Base-by-base conservation (phyloP, 2,888 invertebrate species). In the Drosophila neotestacea region DNA sequence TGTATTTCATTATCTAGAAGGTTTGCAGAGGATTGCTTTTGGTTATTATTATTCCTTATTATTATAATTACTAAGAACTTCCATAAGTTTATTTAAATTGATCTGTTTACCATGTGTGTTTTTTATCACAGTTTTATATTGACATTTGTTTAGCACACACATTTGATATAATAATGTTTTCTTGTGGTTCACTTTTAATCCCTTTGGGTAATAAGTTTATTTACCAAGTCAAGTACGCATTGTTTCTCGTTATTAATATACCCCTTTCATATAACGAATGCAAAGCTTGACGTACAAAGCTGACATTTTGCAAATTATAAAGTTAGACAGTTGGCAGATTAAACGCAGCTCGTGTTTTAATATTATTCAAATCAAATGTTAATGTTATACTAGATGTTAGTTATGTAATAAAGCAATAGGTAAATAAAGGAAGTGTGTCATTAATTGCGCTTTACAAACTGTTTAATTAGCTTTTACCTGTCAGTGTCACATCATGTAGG, bases 401-500 rank as follows among this genome's bases (percentile, higher is more conserved):
- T 9, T 47, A 54, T 46, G 46, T 41, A 44, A 38, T 6, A 27
- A 22, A n/a, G 32, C 22, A 22, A 27, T 36, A 22, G 34, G 36
- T 36, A 3, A 34, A 9, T 2, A 5, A 5, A 16, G 13, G 27
- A 28, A 10, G 28, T 16, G 11, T 61, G 67, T 48, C 82, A 81
- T 79, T 79, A 79, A 85, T 85, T 70, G 71, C 73, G 80, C 70
- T 70, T 70, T 64, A 63, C 64, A 71, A 79, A 78, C 60, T 70
- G 77, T 83, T 85, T 82, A 85, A 87, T 87, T 84, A 88, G 74
- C 80, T 73, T 74, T 68, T 68, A 60, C 63, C 79, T 74, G 71
- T 75, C 71, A 64, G 59, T 55, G 60, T 62, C 44, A 55, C 59
- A 64, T 55, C 65, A 58, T 70, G 70, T 68, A 63, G 47, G 65